Evolutionary conservation across 2,888 invertebrate species (phyloP), one percentile per base, ranked within the genome.

Genomic region (Cephus sareptanus): DNA sequence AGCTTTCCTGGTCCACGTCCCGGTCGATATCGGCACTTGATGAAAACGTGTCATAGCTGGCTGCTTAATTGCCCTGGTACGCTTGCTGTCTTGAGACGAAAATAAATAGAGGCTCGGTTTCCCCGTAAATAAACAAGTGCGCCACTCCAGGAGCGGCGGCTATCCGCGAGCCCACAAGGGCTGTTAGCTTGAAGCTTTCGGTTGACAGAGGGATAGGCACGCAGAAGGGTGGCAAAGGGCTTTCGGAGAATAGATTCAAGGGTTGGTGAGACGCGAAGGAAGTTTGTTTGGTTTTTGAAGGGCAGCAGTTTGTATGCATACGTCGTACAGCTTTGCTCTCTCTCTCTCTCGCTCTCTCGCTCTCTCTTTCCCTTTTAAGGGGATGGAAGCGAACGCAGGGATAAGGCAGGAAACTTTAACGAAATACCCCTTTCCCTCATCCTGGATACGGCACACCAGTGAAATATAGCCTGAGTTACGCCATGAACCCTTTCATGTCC

Each of bases 101-200:
- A 34, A 34, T 77, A 74, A 77, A 77, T 77, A 74, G 15, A 31
- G 30, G 23, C 74, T 56, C 34, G 31, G 34, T 75, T 75, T 70
- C n/a, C 70, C 81, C 81, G 81, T 82, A 83, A 84, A 84, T 84
- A 85, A 86, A 83, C 81, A 80, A 71, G 77, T 76, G 77, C 74
- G 79, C 80, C 81, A 81, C 82, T 85, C 79, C 80, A 83, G 80
- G 76, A 79, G 79, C 76, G 74, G 76, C 77, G 77, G 75, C 34
- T 76, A 78, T 40, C 79, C 80, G 79, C 78, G 76, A 78, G 76
- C 74, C 56, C 79, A 69, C 80, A 81, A 85, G 84, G 82, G 82
- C 77, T 81, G 83, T 83, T 83, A 83, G 82, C 69, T 83, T 76
- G 76, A 81, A 81, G 79, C 79, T 83, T 83, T 79, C 75, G 79